These are phyloP conservation scores for Trichomalopsis sarcophagae DNA, from an alignment of 1,140 invertebrate genomes.

Conservation along the genomic window DNA sequence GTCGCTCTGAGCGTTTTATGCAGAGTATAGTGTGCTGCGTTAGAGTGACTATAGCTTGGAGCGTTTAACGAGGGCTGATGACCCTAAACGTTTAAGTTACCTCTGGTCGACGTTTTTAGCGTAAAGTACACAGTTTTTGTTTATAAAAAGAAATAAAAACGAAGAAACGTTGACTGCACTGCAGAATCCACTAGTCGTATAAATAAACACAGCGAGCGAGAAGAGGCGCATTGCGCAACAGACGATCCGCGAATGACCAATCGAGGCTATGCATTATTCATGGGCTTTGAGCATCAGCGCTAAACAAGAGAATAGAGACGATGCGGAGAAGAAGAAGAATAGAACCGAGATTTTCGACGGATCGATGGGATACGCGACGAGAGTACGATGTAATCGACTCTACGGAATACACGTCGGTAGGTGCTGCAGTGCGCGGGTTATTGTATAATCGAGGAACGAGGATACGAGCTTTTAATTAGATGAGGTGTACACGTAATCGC, in stretches of 20 bases:
- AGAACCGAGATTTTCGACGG: neutral
- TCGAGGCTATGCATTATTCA: slow-evolving; percentile 42
- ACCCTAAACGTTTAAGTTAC: neutral
- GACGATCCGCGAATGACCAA: slow-evolving; percentile 3
- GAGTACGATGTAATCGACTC: slow-evolving; percentile 13
- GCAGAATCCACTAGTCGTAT: neutral
- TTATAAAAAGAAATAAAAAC: no score
- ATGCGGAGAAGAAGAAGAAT: slow-evolving; percentile 5
- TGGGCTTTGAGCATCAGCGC: slow-evolving; percentile 16
- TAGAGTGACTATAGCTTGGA: neutral
- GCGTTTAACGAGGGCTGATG: neutral
- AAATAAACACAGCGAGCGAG: no score
- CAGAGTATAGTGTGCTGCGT: neutral
- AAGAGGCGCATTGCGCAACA: neutral
- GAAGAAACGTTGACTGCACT: no score
- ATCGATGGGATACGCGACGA: neutral
- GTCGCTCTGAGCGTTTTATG: neutral
- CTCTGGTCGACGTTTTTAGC: neutral
- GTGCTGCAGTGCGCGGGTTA: neutral
- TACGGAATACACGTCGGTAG: neutral
- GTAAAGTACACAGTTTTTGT: no score
- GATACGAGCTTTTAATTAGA: no score
- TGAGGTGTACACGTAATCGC: neutral
- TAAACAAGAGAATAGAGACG: neutral
- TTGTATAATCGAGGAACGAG: neutral